Conservation (phyloP, 2,888 invertebrate species). For the Rutpela maculata region DNA sequence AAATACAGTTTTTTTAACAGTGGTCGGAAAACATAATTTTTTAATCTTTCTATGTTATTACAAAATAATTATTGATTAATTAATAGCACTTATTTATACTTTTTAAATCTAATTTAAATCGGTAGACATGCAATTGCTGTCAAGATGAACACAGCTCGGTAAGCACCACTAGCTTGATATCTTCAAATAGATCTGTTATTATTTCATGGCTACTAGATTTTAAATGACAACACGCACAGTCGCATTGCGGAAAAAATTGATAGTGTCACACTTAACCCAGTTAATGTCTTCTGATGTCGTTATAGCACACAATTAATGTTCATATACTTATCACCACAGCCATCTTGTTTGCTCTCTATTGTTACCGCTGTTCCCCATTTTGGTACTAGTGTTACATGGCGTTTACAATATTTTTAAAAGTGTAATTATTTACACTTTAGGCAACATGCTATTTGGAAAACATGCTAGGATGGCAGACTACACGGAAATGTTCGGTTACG, state of each 20-base stretch:
- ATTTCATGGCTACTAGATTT: constrained; percentile 9
- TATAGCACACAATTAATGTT: not conserved
- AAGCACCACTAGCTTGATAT: not conserved
- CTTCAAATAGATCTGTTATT: constrained; percentile 1
- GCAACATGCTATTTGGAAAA: not conserved
- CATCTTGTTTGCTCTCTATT: constrained; percentile 3
- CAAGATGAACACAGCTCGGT: not conserved
- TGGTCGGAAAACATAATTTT: too few species aligned
- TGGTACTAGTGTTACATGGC: constrained; percentile 9
- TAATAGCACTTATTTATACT: too few species aligned
- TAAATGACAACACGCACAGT: constrained; percentile 16
- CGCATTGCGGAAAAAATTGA: constrained; percentile 5
- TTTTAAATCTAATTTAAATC: too few species aligned
- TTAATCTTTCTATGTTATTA: too few species aligned
- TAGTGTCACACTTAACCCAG: constrained; percentile 9
- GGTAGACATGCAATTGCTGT: not conserved
- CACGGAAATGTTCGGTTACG: not conserved
- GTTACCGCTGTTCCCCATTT: not conserved
- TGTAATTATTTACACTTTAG: constrained; percentile 17
- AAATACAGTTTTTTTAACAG: too few species aligned
- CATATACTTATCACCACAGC: not conserved
- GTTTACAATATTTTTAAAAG: constrained; percentile 22
- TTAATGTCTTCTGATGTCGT: constrained; percentile 3
- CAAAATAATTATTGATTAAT: too few species aligned
- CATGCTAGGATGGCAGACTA: not conserved